Conservation (phyloP, 2,888 invertebrate genomes). For the Camptogramma bilineatum region DNA sequence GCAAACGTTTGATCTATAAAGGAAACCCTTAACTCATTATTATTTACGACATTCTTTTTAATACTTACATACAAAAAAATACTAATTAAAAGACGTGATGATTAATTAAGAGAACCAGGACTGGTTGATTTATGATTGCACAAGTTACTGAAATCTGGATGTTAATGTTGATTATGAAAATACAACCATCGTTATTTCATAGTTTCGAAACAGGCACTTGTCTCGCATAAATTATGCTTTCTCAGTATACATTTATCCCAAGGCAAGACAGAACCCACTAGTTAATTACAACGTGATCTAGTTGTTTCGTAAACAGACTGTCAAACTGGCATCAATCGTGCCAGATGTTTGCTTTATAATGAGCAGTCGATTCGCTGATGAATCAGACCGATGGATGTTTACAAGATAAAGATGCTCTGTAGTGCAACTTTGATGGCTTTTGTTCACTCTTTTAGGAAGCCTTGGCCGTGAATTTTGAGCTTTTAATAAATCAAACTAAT, state of each 20-base stretch:
- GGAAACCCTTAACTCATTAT: too few species aligned
- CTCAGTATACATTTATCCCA: constrained; percentile 14
- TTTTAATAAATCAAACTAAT: background rate
- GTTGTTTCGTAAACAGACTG: constrained; percentile 65
- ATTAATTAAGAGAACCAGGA: too few species aligned
- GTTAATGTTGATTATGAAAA: background rate
- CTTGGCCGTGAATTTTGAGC: constrained; percentile 9
- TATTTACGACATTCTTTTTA: too few species aligned
- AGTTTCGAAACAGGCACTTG: constrained; percentile 2
- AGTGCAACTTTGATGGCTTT: constrained; percentile 56
- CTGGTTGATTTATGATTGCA: too few species aligned
- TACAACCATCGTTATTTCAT: background rate
- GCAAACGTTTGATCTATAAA: too few species aligned
- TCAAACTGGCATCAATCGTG: constrained; percentile 67
- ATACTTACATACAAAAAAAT: too few species aligned
- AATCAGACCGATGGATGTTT: constrained; percentile 38
- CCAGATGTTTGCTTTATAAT: constrained; percentile 41
- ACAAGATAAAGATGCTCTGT: constrained; percentile 45
- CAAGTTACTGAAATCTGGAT: too few species aligned
- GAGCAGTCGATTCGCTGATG: constrained; percentile 29
- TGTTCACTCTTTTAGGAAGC: constrained; percentile 22
- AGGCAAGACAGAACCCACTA: constrained; percentile 20
- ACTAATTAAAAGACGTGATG: too few species aligned
- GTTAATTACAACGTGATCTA: constrained; percentile 33
- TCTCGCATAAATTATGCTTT: constrained; percentile 17